phyloP scores from a whole-genome alignment of 2,888 invertebrate genomes.

The Melitaea athalia region DNA sequence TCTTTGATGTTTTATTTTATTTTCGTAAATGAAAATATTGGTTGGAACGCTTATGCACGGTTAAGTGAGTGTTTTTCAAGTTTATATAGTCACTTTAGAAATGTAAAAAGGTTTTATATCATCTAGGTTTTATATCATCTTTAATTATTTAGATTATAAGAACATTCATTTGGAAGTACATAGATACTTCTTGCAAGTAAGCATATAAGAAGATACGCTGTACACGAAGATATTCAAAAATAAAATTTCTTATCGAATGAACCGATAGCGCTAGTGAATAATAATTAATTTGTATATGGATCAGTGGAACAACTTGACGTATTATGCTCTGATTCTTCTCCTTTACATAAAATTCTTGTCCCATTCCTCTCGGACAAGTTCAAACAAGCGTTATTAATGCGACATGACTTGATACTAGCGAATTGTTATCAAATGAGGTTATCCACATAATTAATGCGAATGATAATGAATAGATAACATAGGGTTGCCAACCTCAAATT shows the following conservation, averaged over 20 bases:
- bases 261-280: not conserved
- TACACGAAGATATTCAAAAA: not conserved
- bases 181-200: too few species aligned
- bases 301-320: not conserved
- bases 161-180: too few species aligned
- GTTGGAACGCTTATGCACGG: not conserved
- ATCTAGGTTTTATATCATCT: too few species aligned
- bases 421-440: constrained; percentile 24
- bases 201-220: too few species aligned
- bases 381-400: constrained; percentile 11
- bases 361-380: not conserved
- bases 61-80: constrained; percentile 1
- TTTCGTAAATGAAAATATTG: constrained; percentile 14
- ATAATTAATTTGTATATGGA: too few species aligned
- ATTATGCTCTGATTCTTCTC: not conserved
- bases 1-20: constrained; percentile 41
- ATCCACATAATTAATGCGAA: constrained; percentile 21
- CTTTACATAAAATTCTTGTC: too few species aligned
- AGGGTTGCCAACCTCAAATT: too few species aligned
- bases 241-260: not conserved
- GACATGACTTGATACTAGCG: constrained; percentile 15
- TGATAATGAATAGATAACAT: not conserved
- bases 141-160: too few species aligned
- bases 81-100: too few species aligned
- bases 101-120: too few species aligned